Percentiles rank a stretch among this genome's conserved stretches.
phyloP scores from a whole-genome alignment of 2,113 vertebrate species.

The Marcusenius ussheri region DNA sequence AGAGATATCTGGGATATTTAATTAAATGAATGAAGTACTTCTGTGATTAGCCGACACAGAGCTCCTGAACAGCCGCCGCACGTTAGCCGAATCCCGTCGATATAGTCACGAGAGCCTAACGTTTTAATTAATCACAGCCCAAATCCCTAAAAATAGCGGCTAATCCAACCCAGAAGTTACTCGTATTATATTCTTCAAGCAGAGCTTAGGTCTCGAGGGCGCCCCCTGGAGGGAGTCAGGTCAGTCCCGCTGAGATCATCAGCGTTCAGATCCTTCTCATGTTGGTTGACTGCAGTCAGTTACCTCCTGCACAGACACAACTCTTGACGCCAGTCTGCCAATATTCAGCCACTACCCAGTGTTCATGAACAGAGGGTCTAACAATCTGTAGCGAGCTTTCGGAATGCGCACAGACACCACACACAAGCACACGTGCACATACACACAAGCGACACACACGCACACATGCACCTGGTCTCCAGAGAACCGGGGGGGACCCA shows the following conservation, averaged over 20 bases:
- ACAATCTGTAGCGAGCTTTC: neutral
- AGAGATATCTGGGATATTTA: conserved; percentile 24
- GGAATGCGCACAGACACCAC: neutral
- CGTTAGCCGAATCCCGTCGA: neutral
- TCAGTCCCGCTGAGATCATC: neutral
- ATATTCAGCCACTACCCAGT: neutral
- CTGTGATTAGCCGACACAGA: neutral
- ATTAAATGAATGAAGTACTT: conserved; percentile 30
- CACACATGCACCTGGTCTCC: neutral
- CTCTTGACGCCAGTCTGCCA: neutral
- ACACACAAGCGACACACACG: neutral
- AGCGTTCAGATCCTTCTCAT: neutral
- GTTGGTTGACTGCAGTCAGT: neutral
- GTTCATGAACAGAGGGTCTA: neutral
- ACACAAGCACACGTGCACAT: neutral
- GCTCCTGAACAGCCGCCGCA: neutral
- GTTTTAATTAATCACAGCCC: conserved; percentile 31
- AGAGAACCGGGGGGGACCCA: neutral
- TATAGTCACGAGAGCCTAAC: neutral
- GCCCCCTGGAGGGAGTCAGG: neutral
- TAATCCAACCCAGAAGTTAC: conserved; percentile 31
- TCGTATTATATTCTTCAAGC: conserved; percentile 13
- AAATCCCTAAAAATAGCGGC: conserved; percentile 30
- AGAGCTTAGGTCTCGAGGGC: conserved; percentile 21
- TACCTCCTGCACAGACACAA: neutral